These are phyloP conservation scores for Circaetus cinerascens DNA, from an alignment of 2,113 vertebrate genomes.

Conservation along the genomic window DNA sequence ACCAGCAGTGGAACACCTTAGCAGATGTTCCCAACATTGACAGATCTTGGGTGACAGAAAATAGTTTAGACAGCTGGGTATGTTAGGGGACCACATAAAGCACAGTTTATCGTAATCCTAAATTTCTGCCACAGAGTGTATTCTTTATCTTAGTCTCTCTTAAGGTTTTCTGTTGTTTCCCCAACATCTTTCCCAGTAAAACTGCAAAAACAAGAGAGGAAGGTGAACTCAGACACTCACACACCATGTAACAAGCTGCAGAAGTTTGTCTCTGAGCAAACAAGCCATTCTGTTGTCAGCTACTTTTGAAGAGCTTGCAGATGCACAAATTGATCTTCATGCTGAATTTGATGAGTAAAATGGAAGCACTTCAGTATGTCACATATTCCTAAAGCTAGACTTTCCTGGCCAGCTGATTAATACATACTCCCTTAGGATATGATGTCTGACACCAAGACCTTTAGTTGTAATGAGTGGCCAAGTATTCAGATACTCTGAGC, in stretches of 20 bases:
- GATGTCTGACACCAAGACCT: not conserved
- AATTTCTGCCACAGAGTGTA: not conserved
- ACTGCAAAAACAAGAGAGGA: not conserved
- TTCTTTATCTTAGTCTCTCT: not conserved
- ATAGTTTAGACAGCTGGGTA: not conserved
- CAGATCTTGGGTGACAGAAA: not conserved
- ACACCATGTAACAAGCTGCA: not conserved
- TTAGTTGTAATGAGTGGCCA: not conserved
- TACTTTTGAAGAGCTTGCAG: constrained; percentile 36
- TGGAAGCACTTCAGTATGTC: not conserved
- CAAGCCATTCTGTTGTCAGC: not conserved
- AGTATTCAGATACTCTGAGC: not conserved
- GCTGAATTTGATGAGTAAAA: not conserved
- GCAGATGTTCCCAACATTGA: not conserved
- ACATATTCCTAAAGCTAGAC: not conserved
- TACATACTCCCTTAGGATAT: not conserved
- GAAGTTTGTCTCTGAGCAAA: not conserved
- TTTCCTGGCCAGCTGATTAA: not conserved
- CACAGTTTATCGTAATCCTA: not conserved
- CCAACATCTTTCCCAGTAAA: not conserved
- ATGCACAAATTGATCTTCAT: not conserved
- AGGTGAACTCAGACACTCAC: not conserved
- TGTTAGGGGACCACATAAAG: not conserved
- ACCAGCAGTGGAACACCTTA: not conserved
- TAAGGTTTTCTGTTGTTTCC: not conserved